phyloP scores from a whole-genome alignment of 2,113 vertebrate genomes.

The Tretioscincus oriximinensis region DNA sequence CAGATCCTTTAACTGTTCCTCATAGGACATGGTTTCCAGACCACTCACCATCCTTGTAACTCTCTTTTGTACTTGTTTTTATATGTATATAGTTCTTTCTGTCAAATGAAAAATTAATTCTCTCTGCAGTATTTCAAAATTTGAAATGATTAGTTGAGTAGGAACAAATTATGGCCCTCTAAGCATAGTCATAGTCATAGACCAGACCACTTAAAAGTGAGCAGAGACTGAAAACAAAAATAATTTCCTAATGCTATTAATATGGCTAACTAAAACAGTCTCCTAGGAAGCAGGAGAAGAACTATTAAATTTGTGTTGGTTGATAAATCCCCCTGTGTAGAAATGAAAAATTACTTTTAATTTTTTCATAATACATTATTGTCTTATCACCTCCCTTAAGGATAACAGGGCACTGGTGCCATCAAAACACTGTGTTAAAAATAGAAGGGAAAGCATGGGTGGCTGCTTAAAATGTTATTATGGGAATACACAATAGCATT shows the following conservation, averaged over 20 bases:
- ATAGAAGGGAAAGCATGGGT: slow-evolving; percentile 13
- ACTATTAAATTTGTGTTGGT: slow-evolving; percentile 33
- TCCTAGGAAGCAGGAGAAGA: slow-evolving; percentile 19
- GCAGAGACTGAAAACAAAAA: not conserved
- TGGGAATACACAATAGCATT: slow-evolving; percentile 29
- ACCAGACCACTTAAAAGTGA: not conserved
- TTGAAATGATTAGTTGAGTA: not conserved
- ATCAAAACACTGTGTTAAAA: slow-evolving; percentile 25
- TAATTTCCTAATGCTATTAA: slow-evolving; percentile 28
- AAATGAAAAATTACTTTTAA: slow-evolving; percentile 22
- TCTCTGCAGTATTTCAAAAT: slow-evolving; percentile 3
- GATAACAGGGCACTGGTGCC: slow-evolving; percentile 1
- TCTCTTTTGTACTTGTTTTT: too few relatives aligned
- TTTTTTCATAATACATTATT: slow-evolving; percentile 28
- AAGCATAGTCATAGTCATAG: not conserved
- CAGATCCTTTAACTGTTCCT: too few relatives aligned
- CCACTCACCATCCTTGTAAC: too few relatives aligned
- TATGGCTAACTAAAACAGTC: slow-evolving; percentile 19
- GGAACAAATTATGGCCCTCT: slow-evolving; percentile 5
- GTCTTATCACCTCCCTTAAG: slow-evolving; percentile 29
- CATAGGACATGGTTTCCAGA: too few relatives aligned
- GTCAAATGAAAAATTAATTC: slow-evolving; percentile 1
- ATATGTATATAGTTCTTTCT: not conserved
- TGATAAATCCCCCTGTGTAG: slow-evolving; percentile 23
- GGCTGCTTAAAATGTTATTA: slow-evolving; percentile 26